Evolutionary conservation across 2,888 invertebrate genomes (phyloP).

Genomic region (Bimastos eiseni): DNA sequence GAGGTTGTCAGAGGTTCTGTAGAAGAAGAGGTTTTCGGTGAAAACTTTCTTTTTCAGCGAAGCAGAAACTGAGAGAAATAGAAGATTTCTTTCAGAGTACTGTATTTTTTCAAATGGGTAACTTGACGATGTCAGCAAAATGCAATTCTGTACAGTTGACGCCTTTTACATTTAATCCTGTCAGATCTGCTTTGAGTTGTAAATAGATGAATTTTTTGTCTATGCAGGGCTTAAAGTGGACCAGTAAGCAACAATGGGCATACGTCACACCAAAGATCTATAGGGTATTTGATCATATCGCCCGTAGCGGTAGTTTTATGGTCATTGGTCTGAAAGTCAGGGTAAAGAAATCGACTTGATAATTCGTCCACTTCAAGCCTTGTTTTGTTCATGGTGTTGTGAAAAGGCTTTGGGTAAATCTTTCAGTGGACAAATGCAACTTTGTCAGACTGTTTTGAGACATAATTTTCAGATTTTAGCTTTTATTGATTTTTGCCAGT

Average conservation of each 20-base stretch:
- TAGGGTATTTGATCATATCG: background rate
- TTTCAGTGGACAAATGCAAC: background rate
- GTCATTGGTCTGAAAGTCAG: background rate
- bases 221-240: constrained; percentile 13
- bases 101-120: constrained; percentile 6
- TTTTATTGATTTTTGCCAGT: background rate
- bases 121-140: background rate
- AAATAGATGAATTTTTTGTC: background rate
- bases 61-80: background rate
- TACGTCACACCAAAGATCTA: background rate
- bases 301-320: background rate
- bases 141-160: constrained; percentile 6
- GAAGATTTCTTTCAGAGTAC: background rate
- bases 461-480: background rate
- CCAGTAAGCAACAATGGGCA: background rate
- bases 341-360: background rate
- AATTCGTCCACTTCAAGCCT: background rate
- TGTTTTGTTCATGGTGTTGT: background rate
- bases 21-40: background rate
- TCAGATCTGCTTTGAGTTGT: constrained; percentile 1
- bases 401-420: background rate
- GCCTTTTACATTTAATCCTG: background rate
- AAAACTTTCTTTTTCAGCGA: background rate
- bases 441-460: background rate
- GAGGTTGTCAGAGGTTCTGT: background rate